Base-by-base conservation (phyloP, 2,113 vertebrate species). In the Spermophilus dauricus region DNA sequence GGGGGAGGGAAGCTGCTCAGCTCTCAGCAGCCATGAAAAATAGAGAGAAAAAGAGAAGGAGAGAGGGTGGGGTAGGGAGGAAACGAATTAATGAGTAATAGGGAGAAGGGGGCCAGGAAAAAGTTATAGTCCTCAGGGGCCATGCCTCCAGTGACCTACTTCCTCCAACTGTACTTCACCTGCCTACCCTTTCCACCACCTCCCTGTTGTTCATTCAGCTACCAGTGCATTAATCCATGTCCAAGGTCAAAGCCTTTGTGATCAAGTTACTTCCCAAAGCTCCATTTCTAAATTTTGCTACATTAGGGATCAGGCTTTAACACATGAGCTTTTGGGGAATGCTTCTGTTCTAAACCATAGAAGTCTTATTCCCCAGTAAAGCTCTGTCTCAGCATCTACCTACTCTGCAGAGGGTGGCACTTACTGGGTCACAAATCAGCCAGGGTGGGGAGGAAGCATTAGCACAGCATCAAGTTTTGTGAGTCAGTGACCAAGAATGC, bases 401-500 rank as follows among this genome's bases (percentile, higher is more conserved):
- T 65, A 42, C n/a, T 89, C 82, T 75, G 53, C 48, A 51, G 48
- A 51, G 48, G 48, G 48, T 70, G n/a, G 24, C 32, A 17, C 45
- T 82, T 42, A 78, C 24, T 26, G 42, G 73, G 42, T 63, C 87
- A 69, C 32, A 30, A 6, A 1, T 70, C 51, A 51, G 30, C 39
- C 32, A 4, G 70, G 42, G 24, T n/a, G 8, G 6, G 39, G 65
- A 81, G 22, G 86, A 87, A 30, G 42, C 14, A 18, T 32, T 24
- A 83, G 32, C 45, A 65, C 30, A 48, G 84, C 4, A 28, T 32
- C 34, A 39, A 82, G 28, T 26, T 45, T 45, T 13, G 32, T 34
- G 26, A 97, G 56, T 93, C 86, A 72, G 26, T 56, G 77, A 81
- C 48, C 51, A 70, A 75, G 89, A 78, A 87, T 39, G 63, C n/a